Base-by-base conservation (phyloP, 2,888 invertebrate genomes). In the Xanthorhoe spadicearia region DNA sequence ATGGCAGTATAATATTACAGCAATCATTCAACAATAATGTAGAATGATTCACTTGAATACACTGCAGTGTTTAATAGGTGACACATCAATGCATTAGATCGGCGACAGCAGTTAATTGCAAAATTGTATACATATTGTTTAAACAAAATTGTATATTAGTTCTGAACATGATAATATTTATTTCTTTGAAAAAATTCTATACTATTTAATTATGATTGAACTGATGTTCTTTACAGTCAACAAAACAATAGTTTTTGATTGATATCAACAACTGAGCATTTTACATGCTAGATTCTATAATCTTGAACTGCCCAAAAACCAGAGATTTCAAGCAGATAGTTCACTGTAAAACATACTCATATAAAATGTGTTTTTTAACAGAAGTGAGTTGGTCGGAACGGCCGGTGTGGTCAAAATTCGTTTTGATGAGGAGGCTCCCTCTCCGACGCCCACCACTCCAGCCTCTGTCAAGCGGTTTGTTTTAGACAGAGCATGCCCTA, bases 371-470 rank as follows among this genome's bases (percentile, higher is more conserved):
- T 72, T 81, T 77, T 77, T 86, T 90, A 89, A 92, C 93, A 93
- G 94, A 94, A 94, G 94, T 93, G 94, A 94, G 86, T 93, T 94
- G 87, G 91, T 94, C 78, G 94, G 94, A 74, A 94, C 94, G 72
- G 94, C 94, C 72, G 94, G 94, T 85, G 94, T 94, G 83, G 94
- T 94, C 86, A 94, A 94, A 91, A 90, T 94, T 77, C 91, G 85
- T 75, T 89, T 90, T 83, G 93, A 93, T 78, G 93, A 93, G 80
- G 93, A 93, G 80, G 90, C 87, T 68, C 92, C 92, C 0, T 92
- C 93, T 70, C 92, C 93, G 61, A 88, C 92, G 64, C 93, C 93
- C 74, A 92, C 93, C 83, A 93, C 93, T 79, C 93, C 93, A 65
- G 91, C 93, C 77, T 93, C 93, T 73, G 87, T 92, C 72, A 93